Base-by-base conservation (phyloP, 2,888 invertebrate genomes). In the Ichneumoninae sp. region DNA sequence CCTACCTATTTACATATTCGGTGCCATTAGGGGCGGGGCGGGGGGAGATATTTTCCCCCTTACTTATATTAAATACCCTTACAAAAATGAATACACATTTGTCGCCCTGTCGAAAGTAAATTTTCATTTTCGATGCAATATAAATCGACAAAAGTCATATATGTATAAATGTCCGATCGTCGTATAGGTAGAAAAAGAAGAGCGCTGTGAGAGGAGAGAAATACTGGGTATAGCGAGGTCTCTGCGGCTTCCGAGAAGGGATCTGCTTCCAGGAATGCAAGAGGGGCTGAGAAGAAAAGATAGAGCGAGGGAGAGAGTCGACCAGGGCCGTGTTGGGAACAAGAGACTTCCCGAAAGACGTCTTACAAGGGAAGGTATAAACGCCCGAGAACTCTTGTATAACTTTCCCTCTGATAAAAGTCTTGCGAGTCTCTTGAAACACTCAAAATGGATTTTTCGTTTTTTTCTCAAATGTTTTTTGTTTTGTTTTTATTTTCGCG, bases 221-320 rank as follows among this genome's bases (percentile, higher is more conserved):
- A 83, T 74, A 77, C 79, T 76, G 78, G 83, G 81, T 78, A 78
- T 80, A 82, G 77, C 70, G 50, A 36, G 44, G 68, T 66, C 78
- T 85, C 77, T 66, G 76, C 79, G 83, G 73, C 79, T 85, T 84
- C 84, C 78, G 81, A 87, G 86, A 87, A 87, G 76, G 81, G 83
- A 85, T 84, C 84, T 50, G 50, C 77, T 81, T 83, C 77, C 70
- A 81, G 83, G 85, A 87, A 87, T 84, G 84, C 78, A 66, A 71
- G 82, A 77, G 82, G 74, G 74, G 16, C 16, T 47, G 66, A 60
- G 60, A 73, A 26, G 30, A 77, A 76, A 52, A 26, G 47, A 54
- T 22, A 30, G 50, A 70, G 33, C 50, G 26, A 82, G 52, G 44
- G 52, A 57, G 40, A 71, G 50, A 84, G 60, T 68, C 60, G 81